These are phyloP conservation scores for Lanius ludovicianus DNA, from an alignment of 2,113 vertebrate species.

Conservation along the genomic window DNA sequence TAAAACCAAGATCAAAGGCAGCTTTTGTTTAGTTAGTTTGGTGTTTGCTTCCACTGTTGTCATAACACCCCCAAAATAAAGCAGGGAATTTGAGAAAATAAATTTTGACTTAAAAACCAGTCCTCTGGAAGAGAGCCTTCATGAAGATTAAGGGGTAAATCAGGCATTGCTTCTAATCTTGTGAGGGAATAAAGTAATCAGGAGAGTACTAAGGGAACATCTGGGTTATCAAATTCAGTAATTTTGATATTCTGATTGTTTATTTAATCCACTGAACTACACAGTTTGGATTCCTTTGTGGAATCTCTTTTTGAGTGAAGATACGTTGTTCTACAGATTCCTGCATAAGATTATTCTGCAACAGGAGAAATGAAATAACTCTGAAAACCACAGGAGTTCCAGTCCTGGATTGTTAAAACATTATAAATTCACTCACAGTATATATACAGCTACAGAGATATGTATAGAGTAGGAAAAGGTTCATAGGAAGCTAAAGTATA, in stretches of 20 bases:
- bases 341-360: rapidly evolving
- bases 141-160: background rate
- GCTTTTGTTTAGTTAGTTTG: background rate
- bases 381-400: background rate
- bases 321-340: background rate
- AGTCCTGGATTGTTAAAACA: background rate
- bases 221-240: background rate
- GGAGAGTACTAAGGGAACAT: background rate
- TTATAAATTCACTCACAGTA: background rate
- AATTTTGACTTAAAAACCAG: background rate
- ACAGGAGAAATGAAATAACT: background rate
- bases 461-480: background rate
- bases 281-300: background rate
- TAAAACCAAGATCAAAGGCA: background rate
- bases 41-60: background rate
- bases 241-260: background rate
- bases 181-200: background rate
- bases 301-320: background rate
- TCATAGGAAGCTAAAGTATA: background rate
- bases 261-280: background rate
- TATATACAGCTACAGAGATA: background rate
- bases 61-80: background rate
- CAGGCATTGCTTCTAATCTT: background rate
- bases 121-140: background rate
- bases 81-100: background rate